phyloP scores from a whole-genome alignment of 30 jellyfish, hydroid and myxozoan species.

The Aurelia aurita complex sp. Pacific region DNA sequence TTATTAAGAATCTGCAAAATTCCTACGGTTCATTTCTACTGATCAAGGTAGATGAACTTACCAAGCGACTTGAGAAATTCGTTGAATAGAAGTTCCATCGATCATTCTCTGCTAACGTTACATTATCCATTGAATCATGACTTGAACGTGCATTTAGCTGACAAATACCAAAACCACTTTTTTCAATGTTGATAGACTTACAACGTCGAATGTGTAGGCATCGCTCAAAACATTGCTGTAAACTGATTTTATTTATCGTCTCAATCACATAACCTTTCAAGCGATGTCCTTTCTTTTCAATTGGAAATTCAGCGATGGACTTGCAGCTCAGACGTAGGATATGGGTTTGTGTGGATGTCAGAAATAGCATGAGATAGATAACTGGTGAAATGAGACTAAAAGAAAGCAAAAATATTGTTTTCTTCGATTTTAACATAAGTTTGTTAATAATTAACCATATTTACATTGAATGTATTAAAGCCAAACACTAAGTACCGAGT shows the following conservation, averaged over 20 bases:
- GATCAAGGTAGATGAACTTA: background rate
- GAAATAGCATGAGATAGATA: background rate
- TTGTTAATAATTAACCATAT: no score
- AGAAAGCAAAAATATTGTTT: no score
- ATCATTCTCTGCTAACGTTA: background rate
- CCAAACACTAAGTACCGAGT: no score
- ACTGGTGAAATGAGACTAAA: no score
- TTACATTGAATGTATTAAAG: no score
- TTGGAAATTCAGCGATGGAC: slow-evolving; percentile 6
- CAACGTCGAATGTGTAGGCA: slow-evolving; percentile 2
- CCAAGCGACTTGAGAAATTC: slow-evolving; percentile 38
- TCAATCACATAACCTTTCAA: background rate
- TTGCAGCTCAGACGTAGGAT: slow-evolving; percentile 8
- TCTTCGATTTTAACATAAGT: no score
- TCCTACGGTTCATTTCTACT: no score
- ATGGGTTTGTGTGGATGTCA: background rate
- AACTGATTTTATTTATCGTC: background rate
- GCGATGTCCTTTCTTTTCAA: background rate
- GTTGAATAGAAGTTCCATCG: slow-evolving; percentile 4
- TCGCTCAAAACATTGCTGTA: background rate
- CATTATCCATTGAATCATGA: slow-evolving; percentile 15
- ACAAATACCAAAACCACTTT: slow-evolving; percentile 20
- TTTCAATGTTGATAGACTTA: slow-evolving; percentile 21
- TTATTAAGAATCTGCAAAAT: no score
- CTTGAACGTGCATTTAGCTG: slow-evolving; percentile 19